A percentile compares a stretch with the other conserved stretches of the same genome.
phyloP scores from a whole-genome alignment of 2,113 vertebrate genomes.

The Petromus typicus region DNA sequence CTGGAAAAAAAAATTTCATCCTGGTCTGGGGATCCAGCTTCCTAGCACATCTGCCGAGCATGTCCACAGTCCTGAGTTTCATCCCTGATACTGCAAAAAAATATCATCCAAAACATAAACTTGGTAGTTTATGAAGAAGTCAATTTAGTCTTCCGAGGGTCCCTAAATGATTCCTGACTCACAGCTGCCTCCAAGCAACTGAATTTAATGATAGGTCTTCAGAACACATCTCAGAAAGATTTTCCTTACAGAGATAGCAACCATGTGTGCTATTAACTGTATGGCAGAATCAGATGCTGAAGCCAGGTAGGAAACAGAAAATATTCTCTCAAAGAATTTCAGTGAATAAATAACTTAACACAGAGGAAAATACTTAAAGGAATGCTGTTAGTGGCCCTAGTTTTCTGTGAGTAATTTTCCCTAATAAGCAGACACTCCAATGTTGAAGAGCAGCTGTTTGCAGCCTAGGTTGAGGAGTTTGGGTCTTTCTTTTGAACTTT shows the following conservation, averaged over 20 bases:
- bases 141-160: conserved; percentile 73
- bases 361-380: conserved; percentile 57
- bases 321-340: conserved; percentile 66
- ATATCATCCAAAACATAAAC: conserved; percentile 77
- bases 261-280: conserved; percentile 70
- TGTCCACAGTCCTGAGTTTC: too few relatives aligned
- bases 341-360: conserved; percentile 71
- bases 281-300: conserved; percentile 73
- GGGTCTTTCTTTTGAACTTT: background rate
- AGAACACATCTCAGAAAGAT: conserved; percentile 77
- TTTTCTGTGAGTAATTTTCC: background rate
- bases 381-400: background rate
- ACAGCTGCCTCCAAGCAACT: conserved; percentile 80
- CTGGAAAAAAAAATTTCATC: conserved; percentile 65
- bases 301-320: conserved; percentile 76
- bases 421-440: background rate
- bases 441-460: background rate
- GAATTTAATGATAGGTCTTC: background rate
- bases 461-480: background rate
- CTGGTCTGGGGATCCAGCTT: too few relatives aligned
- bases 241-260: conserved; percentile 80
- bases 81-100: too few relatives aligned
- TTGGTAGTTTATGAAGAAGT: conserved; percentile 78
- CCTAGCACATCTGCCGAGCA: too few relatives aligned
- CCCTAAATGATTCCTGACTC: conserved; percentile 71